A percentile compares a stretch with the other conserved stretches of the same genome.
phyloP scores from a whole-genome alignment of 2,888 invertebrate genomes.

The Lingula anatina region DNA sequence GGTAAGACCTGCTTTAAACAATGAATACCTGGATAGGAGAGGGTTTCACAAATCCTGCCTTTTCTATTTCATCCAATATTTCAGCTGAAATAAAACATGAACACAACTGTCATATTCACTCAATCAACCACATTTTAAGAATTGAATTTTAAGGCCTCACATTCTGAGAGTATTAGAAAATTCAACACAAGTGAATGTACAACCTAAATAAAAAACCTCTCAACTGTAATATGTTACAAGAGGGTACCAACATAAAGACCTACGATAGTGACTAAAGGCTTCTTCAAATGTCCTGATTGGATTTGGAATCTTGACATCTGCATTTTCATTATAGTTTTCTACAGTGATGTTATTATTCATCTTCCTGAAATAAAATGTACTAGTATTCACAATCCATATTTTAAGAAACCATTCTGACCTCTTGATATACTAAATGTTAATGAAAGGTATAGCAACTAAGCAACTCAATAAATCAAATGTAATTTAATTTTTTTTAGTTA shows the following conservation, averaged over 20 bases:
- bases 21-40: constrained; percentile 68
- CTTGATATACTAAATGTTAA: neutral
- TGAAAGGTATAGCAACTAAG: neutral
- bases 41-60: constrained; percentile 75
- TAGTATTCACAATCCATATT: too few species aligned
- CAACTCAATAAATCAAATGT: neutral
- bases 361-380: constrained; percentile 24
- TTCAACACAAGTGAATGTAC: neutral
- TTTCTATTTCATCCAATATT: constrained; percentile 72
- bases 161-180: too few species aligned
- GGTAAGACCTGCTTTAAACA: neutral
- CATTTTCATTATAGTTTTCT: constrained; percentile 36
- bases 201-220: neutral
- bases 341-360: constrained; percentile 63
- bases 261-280: constrained; percentile 70
- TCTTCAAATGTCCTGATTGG: constrained; percentile 78
- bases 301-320: constrained; percentile 61
- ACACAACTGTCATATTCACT: too few species aligned
- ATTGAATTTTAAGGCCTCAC: too few species aligned
- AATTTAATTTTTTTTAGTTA: neutral
- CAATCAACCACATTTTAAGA: too few species aligned
- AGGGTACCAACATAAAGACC: neutral
- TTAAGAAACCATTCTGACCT: too few species aligned
- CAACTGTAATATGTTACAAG: neutral
- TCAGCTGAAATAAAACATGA: constrained; percentile 58